A percentile compares a stretch with the other conserved stretches of the same genome.
These are phyloP conservation scores for Nebria salina DNA, from an alignment of 2,888 invertebrate species.

Conservation along the genomic window DNA sequence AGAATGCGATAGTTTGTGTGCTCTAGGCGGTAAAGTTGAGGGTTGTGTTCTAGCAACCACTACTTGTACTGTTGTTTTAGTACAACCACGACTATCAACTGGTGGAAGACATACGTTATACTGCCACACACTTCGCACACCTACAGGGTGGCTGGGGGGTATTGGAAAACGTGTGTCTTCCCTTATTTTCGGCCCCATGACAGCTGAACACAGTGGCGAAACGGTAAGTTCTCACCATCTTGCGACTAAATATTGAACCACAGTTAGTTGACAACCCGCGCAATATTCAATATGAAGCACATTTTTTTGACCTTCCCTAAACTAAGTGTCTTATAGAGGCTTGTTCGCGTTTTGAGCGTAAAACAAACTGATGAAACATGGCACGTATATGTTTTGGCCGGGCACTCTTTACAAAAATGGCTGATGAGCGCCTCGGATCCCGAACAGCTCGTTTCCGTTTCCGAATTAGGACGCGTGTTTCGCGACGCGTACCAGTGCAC, in stretches of 20 bases:
- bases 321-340: constrained; percentile 58
- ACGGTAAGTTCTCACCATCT: constrained; percentile 64
- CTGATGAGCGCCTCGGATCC: constrained; percentile 69
- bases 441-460: constrained; percentile 79
- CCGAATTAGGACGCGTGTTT: constrained; percentile 77
- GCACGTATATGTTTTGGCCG: constrained; percentile 77
- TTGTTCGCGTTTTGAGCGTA: constrained; percentile 75
- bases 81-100: constrained; percentile 69
- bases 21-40: constrained; percentile 61
- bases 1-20: constrained; percentile 81
- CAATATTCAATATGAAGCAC: too few relatives aligned
- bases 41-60: constrained; percentile 91
- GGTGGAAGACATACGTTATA: constrained; percentile 75
- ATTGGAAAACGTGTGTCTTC: constrained; percentile 83
- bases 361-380: constrained; percentile 63
- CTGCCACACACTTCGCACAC: constrained; percentile 76
- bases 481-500: constrained; percentile 75
- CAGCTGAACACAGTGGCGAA: constrained; percentile 70
- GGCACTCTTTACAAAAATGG: constrained; percentile 87
- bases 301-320: not conserved
- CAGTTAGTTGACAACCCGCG: not conserved
- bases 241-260: constrained; percentile 16
- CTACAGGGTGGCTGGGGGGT: constrained; percentile 87
- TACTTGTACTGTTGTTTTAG: constrained; percentile 84
- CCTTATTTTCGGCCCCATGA: constrained; percentile 80